phyloP scores from a whole-genome alignment of 2,888 invertebrate species.

The Pseudanteris insignis region DNA sequence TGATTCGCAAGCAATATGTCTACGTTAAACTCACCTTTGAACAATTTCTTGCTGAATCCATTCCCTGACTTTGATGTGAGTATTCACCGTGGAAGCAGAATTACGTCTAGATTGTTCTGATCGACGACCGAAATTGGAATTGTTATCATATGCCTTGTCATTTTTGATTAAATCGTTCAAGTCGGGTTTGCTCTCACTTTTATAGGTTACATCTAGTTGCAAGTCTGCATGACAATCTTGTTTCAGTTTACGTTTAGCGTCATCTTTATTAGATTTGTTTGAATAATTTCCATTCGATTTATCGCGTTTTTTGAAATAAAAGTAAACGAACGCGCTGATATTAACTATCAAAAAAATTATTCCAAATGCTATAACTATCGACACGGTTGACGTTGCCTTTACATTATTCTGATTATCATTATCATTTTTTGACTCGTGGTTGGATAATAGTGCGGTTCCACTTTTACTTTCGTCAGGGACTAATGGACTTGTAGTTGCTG shows the following conservation, averaged over 20 bases:
- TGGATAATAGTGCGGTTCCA: background rate
- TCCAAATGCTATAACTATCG: conserved; percentile 69
- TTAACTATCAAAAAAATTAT: conserved; percentile 79
- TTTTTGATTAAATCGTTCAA: conserved; percentile 63
- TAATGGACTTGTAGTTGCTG: conserved; percentile 1
- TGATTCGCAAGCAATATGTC: too few relatives aligned
- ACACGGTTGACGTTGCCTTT: conserved; percentile 60
- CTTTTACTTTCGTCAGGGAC: conserved; percentile 19
- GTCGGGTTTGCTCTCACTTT: conserved; percentile 65
- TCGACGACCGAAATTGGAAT: conserved; percentile 69
- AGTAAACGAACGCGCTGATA: conserved; percentile 73
- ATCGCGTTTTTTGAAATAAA: conserved; percentile 75
- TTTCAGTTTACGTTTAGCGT: conserved; percentile 62
- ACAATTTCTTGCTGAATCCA: conserved; percentile 86
- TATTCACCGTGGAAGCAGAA: conserved; percentile 84
- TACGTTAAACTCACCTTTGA: conserved; percentile 68
- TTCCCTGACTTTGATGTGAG: conserved; percentile 85
- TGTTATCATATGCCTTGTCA: conserved; percentile 65
- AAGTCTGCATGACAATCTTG: conserved; percentile 66
- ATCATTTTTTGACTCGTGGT: conserved; percentile 4
- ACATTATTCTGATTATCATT: conserved; percentile 49
- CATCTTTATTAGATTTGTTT: conserved; percentile 67
- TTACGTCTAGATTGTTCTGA: conserved; percentile 77
- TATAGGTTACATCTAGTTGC: conserved; percentile 68
- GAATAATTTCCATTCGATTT: conserved; percentile 68